Evolutionary conservation across 2,113 vertebrate genomes (phyloP).

Genomic region (Bos taurus): ARS-UCD2.0 NC_037339.1:53791001-53791500

Average conservation of each 20-base stretch:
- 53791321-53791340: background rate
- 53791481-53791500: background rate
- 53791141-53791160: background rate
- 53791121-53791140: background rate
- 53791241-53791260: background rate
- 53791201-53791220: constrained; percentile 11
- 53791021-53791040: background rate
- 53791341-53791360: background rate
- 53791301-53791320: background rate
- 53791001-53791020: background rate
- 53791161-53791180: background rate
- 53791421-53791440: constrained; percentile 6
- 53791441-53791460: background rate
- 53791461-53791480: background rate
- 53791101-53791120: background rate
- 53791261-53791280: background rate
- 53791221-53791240: background rate
- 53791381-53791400: background rate
- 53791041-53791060: background rate
- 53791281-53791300: background rate
- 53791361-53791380: background rate
- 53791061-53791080: background rate
- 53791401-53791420: background rate
- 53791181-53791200: background rate
- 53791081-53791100: background rate